Percentiles rank a stretch among this genome's conserved stretches.
Conservation (phyloP, 1,140 invertebrate species). For the Batillaria attramentaria region DNA sequence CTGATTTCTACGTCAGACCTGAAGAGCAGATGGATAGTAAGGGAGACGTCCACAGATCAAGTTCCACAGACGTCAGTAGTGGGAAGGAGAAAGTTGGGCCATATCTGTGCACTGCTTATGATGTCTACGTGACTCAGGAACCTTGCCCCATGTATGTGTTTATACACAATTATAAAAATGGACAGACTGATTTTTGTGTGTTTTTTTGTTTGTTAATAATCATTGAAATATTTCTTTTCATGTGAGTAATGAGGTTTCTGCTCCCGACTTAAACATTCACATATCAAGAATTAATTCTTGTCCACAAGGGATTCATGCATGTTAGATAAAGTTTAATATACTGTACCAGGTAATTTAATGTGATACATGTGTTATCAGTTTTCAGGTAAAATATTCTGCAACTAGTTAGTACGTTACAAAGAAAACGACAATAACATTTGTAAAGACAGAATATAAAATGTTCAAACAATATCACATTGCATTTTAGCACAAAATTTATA, state of each 20-base stretch:
- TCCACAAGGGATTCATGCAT: not conserved
- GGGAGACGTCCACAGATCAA: not conserved
- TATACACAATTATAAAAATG: not conserved
- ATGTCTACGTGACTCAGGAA: constrained; percentile 86
- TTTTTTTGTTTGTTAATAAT: not conserved
- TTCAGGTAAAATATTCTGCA: too few relatives aligned
- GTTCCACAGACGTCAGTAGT: too few relatives aligned
- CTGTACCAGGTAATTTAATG: not conserved
- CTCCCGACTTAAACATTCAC: too few relatives aligned
- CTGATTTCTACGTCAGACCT: constrained; percentile 30
- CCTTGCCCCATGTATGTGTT: constrained; percentile 88
- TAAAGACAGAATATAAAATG: too few relatives aligned
- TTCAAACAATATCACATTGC: too few relatives aligned
- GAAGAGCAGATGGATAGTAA: not conserved
- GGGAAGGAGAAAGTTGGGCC: constrained; percentile 52
- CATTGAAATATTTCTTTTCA: not conserved
- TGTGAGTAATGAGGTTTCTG: not conserved
- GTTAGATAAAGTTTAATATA: not conserved
- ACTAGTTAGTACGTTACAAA: too few relatives aligned
- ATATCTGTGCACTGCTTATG: constrained; percentile 92
- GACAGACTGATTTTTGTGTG: constrained; percentile 4
- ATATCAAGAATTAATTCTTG: too few relatives aligned
- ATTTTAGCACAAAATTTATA: too few relatives aligned
- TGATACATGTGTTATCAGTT: not conserved
- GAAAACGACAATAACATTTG: too few relatives aligned